Conservation (phyloP, 1,140 invertebrate species). For the Drosophila nannoptera region DNA sequence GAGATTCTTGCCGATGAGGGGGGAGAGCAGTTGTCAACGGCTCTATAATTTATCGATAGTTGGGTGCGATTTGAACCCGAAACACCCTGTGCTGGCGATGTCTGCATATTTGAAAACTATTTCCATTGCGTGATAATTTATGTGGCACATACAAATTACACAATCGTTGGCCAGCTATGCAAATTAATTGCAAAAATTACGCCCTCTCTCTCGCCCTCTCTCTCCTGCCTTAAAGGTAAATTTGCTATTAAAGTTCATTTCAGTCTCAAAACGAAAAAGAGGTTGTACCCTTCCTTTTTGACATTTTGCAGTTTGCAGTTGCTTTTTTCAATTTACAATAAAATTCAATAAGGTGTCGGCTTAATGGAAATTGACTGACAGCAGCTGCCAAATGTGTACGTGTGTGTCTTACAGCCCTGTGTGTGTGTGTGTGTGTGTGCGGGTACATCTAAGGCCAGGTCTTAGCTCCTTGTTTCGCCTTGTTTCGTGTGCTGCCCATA, state of each 20-base stretch:
- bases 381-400: conserved; percentile 66
- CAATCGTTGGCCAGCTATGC: conserved; percentile 66
- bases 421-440: conserved; percentile 27
- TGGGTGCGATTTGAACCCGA: conserved; percentile 33
- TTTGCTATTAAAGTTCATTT: conserved; percentile 52
- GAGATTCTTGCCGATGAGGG: background rate
- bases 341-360: conserved; percentile 75
- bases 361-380: conserved; percentile 76
- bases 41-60: conserved; percentile 72
- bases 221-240: conserved; percentile 27
- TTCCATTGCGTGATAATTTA: conserved; percentile 71
- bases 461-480: conserved; percentile 34
- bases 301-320: conserved; percentile 50
- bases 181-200: conserved; percentile 61
- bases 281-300: conserved; percentile 25
- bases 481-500: conserved; percentile 12
- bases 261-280: conserved; percentile 16
- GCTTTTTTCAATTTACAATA: conserved; percentile 72
- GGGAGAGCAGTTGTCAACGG: conserved; percentile 32
- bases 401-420: conserved; percentile 3
- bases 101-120: conserved; percentile 71
- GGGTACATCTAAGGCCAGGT: conserved; percentile 52
- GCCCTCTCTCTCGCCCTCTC: background rate
- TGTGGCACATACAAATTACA: conserved; percentile 65
- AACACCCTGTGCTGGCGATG: conserved; percentile 31